phyloP scores from a whole-genome alignment of 2,888 invertebrate species.

The Alentia gelatinosa region DNA sequence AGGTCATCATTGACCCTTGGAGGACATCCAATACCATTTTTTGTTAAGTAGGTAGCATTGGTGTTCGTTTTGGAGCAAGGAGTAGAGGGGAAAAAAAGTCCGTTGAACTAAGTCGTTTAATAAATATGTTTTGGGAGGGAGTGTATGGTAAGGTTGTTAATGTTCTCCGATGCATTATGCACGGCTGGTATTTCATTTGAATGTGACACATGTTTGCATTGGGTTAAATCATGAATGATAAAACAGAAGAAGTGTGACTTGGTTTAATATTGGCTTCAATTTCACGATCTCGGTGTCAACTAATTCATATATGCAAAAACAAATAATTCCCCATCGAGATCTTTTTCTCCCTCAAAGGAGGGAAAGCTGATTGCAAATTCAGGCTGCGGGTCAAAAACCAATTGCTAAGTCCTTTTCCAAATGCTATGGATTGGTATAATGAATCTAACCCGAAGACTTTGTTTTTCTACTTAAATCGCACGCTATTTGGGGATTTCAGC shows the following conservation, averaged over 20 bases:
- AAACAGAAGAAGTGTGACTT: constrained; percentile 14
- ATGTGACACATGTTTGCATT: background rate
- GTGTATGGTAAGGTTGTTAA: constrained; percentile 2
- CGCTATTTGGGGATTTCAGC: too few relatives aligned
- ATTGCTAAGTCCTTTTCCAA: too few relatives aligned
- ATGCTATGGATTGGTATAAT: too few relatives aligned
- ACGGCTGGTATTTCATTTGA: background rate
- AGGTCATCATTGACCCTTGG: background rate
- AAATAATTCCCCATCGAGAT: background rate
- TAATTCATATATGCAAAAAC: constrained; percentile 32
- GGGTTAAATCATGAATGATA: background rate
- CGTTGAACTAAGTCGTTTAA: background rate
- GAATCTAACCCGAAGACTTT: too few relatives aligned
- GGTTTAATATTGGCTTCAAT: constrained; percentile 36
- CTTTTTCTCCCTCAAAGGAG: background rate
- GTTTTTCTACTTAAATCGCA: too few relatives aligned
- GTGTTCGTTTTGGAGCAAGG: background rate
- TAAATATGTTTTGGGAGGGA: background rate
- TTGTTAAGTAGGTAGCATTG: background rate
- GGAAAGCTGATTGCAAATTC: background rate
- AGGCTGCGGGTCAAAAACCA: background rate
- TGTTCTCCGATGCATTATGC: constrained; percentile 12
- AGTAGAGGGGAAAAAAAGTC: background rate
- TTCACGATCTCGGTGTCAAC: background rate
- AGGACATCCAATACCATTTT: background rate